Base-by-base conservation (phyloP, 2,113 vertebrate genomes). In the Rhinichthys klamathensis region DNA sequence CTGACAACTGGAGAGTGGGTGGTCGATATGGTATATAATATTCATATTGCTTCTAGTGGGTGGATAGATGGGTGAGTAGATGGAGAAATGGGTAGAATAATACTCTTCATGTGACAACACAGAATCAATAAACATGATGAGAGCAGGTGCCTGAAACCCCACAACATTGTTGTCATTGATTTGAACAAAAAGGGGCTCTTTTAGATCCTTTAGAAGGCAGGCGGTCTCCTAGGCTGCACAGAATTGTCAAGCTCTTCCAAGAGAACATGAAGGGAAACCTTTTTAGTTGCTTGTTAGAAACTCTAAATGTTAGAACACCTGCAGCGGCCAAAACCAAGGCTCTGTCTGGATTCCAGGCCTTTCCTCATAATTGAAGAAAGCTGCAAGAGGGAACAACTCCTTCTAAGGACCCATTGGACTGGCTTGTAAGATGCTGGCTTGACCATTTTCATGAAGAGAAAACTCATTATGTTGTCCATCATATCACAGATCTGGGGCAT, bases 241-340 rank as follows among this genome's bases (percentile, higher is more conserved):
- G 3, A 76, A 54, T 41, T 3, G 41, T 61, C 76, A 60, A 8
- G 11, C 35, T 77, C 74, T 32, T 18, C 32, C 35, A 60, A 35
- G 11, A 61, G 32, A 32, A 75, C 73, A 75, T 75, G n/a, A 51
- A 51, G 23, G 13, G 15, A 18, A 51, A 56, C 16, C 15, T 32
- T 76, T 79, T 25, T 79, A 77, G 49, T 21, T 21, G 21, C 76
- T 79, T 79, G 46, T n/a, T 56, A 41, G 21, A 82, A 56, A 58
- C 44, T 46, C 41, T 65, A 15, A 80, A 65, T 49, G 15, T 1
- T 46, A 23, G 27, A 69, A 82, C 27, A 72, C 49, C 30, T 27
- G 32, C 46, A 25, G 49, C 0, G 46, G 9, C 1, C 49, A 82
- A 82, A 70, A 13, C 2, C 65, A 56, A 35, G 18, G 32, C 3